phyloP scores from a whole-genome alignment of 2,113 vertebrate species.

The Centropus unirufus region DNA sequence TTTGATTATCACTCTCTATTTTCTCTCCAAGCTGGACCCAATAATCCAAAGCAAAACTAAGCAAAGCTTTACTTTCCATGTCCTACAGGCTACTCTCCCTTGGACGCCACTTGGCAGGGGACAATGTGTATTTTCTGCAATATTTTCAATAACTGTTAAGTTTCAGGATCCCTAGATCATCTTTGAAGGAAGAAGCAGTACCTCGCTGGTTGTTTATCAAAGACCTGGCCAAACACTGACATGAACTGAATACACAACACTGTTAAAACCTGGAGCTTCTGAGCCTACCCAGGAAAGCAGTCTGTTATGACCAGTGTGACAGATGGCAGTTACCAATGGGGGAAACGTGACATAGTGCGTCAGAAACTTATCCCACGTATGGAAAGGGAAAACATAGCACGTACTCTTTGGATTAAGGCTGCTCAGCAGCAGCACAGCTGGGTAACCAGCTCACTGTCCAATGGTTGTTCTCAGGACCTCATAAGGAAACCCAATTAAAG shows the following conservation, averaged over 20 bases:
- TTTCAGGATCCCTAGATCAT: background rate
- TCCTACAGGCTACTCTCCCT: background rate
- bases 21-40: background rate
- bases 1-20: background rate
- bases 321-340: background rate
- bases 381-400: constrained; percentile 6
- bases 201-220: background rate
- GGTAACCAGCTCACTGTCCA: background rate
- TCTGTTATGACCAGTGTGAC: background rate
- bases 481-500: constrained; percentile 33
- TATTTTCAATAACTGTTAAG: background rate
- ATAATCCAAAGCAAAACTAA: background rate
- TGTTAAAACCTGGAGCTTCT: background rate
- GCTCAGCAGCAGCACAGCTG: background rate
- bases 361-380: background rate
- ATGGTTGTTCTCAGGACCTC: background rate
- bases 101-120: background rate
- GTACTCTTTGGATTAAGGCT: background rate
- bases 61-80: background rate
- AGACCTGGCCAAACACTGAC: background rate
- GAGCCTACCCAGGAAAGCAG: background rate
- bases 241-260: background rate
- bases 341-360: background rate
- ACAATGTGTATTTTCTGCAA: background rate
- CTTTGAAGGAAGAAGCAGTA: background rate